Base-by-base conservation (phyloP, 2,888 invertebrate genomes). In the Pollenia amentaria region DNA sequence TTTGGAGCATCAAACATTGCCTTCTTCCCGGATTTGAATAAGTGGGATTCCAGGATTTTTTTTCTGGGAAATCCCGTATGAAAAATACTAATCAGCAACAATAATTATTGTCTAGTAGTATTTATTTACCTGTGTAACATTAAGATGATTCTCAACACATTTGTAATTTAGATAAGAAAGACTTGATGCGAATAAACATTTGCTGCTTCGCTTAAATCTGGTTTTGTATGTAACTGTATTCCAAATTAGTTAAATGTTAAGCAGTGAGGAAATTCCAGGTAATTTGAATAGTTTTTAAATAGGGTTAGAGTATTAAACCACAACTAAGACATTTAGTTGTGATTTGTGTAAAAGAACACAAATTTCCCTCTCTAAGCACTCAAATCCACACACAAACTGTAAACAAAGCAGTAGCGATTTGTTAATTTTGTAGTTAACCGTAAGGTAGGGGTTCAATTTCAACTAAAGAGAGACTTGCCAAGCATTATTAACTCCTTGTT, bases 81-180 rank as follows among this genome's bases (percentile, higher is more conserved):
- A 29, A 29, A 29, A 29, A 29, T 6, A 29, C 29, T 29, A 29
- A 29, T 29, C n/a, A 51, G 18, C 51, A 16, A 18, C 60, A 70
- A 29, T 14, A 48, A 70, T 16, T 55, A 64, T n/a, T 65, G 12
- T 48, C 12, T 57, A 14, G n/a, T n/a, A n/a, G 29, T 57, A 18
- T 46, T 53, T 53, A n/a, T 53, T 46, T 29, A 16, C 10, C 44
- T 29, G 53, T 40, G 46, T 55, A 10, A 6, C 60, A 67, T 53
- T 42, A 44, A 62, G 18, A 62, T 55, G n/a, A 76, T 64, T 53
- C 48, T 78, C 65, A 72, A 65, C 77, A 77, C 77, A 78, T 84
- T 84, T 78, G 72, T 78, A 67, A 76, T 60, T 60, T 42, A 57
- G 67, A 72, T 77, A 72, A 78, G 46, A 73, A 67, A 67, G 64